Conservation (phyloP, 2,797 vertebrate genomes). For the Falco novaeseelandiae region DNA sequence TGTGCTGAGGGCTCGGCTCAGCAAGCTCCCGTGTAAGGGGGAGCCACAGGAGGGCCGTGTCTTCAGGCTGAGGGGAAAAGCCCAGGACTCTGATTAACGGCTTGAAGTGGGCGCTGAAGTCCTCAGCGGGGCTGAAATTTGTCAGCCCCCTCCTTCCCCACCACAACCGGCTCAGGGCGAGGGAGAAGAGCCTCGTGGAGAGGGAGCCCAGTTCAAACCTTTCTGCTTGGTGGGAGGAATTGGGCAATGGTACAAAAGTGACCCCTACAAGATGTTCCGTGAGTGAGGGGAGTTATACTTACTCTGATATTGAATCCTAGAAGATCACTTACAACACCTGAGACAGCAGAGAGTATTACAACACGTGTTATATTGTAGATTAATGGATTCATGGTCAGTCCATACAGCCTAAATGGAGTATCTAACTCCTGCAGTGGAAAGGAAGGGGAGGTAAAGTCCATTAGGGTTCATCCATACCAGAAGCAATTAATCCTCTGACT, state of each 20-base stretch:
- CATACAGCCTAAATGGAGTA: conserved; percentile 92
- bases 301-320: conserved; percentile 98
- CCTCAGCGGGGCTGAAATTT: not conserved
- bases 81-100: not conserved
- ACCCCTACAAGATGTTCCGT: not conserved
- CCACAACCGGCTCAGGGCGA: not conserved
- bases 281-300: conserved; percentile 22
- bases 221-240: not conserved
- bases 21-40: accelerated
- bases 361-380: conserved; percentile 98
- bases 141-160: not conserved
- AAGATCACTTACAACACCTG: conserved; percentile 95
- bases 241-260: accelerated
- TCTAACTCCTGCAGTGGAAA: conserved; percentile 87
- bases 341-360: conserved; percentile 96
- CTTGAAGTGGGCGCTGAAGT: not conserved
- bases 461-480: not conserved
- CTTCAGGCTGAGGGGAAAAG: not conserved
- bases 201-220: not conserved
- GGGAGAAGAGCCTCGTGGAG: no score
- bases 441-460: no score
- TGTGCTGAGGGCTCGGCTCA: accelerated
- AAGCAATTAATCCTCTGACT: not conserved
- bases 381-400: conserved; percentile 95
- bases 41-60: not conserved